Percentiles rank a stretch among this genome's conserved stretches.
phyloP scores from a whole-genome alignment of 64 coral and sea anemone species.

The Astreopora myriophthalma region DNA sequence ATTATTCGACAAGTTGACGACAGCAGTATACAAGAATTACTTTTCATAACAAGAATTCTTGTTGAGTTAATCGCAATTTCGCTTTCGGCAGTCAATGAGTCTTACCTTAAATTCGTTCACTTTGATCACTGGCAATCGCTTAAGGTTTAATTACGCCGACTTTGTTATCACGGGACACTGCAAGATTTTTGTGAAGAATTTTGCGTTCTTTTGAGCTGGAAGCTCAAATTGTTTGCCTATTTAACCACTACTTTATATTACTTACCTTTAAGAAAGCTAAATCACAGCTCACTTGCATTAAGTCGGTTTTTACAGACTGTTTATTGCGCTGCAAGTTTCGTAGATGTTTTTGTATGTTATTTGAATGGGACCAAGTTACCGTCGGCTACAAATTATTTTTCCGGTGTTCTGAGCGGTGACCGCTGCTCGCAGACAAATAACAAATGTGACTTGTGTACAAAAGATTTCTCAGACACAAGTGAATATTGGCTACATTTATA shows the following conservation, averaged over 20 bases:
- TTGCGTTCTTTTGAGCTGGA: not conserved
- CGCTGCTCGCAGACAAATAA: not conserved
- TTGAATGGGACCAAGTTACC: not conserved
- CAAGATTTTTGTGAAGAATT: not conserved
- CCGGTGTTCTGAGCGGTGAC: not conserved
- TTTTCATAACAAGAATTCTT: not conserved
- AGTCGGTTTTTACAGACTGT: not conserved
- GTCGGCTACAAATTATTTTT: not conserved
- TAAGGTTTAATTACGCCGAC: not conserved
- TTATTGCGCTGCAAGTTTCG: not conserved
- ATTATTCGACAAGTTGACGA: not conserved
- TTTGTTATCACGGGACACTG: not conserved
- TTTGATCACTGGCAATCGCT: not conserved
- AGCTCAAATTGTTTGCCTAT: not conserved
- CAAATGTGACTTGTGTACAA: too few relatives aligned
- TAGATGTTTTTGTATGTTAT: not conserved
- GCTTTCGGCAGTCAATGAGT: not conserved
- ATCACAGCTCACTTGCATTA: not conserved
- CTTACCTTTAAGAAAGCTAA: not conserved
- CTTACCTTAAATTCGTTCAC: too few relatives aligned
- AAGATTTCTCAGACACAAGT: not conserved
- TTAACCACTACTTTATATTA: not conserved
- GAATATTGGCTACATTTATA: slow-evolving; percentile 40
- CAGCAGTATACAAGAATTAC: not conserved
- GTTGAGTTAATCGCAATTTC: not conserved